Percentiles rank a stretch among this genome's conserved stretches.
Conservation (phyloP, 2,797 vertebrate genomes). For the Gadopsis marmoratus region DNA sequence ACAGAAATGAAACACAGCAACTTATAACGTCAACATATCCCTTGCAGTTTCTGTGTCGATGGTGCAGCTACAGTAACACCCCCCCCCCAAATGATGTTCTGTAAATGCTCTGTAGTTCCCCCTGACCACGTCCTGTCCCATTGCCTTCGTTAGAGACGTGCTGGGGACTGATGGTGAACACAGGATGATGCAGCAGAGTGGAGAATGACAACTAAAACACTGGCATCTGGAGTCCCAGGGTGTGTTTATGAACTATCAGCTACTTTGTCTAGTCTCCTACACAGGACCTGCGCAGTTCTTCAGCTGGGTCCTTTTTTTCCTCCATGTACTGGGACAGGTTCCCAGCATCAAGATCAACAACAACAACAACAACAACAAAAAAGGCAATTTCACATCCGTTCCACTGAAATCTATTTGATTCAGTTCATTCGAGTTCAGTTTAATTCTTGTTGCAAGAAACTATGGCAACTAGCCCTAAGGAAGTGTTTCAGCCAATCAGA, state of each 20-base stretch:
- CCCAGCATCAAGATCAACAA: slow-evolving; percentile 61
- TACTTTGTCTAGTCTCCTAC: slow-evolving; percentile 68
- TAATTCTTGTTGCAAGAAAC: slow-evolving; percentile 74
- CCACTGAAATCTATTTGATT: slow-evolving; percentile 59
- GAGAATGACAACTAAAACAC: slow-evolving; percentile 64
- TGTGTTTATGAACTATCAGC: slow-evolving; percentile 68
- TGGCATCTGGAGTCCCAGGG: slow-evolving; percentile 57
- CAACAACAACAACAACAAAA: slow-evolving; percentile 51
- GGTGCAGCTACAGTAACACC: slow-evolving; percentile 54
- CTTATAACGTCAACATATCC: slow-evolving; percentile 44
- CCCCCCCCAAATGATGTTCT: slow-evolving; percentile 10
- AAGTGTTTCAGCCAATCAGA: slow-evolving; percentile 77
- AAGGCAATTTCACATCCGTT: slow-evolving; percentile 77
- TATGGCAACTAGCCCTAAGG: slow-evolving; percentile 78
- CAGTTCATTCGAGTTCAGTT: slow-evolving; percentile 72
- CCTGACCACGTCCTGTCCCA: slow-evolving; percentile 27
- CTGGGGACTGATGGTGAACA: slow-evolving; percentile 54
- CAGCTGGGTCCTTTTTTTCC: slow-evolving; percentile 32
- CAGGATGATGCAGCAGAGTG: slow-evolving; percentile 58
- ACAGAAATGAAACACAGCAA: slow-evolving; percentile 56
- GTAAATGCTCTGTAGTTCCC: slow-evolving; percentile 65
- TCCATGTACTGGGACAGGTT: slow-evolving; percentile 36
- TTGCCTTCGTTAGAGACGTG: slow-evolving; percentile 32
- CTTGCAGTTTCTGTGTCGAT: slow-evolving; percentile 46
- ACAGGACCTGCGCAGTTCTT: slow-evolving; percentile 44